Evolutionary conservation across 1,140 invertebrate genomes (phyloP).

Genomic region (Bacillus rossius): DNA sequence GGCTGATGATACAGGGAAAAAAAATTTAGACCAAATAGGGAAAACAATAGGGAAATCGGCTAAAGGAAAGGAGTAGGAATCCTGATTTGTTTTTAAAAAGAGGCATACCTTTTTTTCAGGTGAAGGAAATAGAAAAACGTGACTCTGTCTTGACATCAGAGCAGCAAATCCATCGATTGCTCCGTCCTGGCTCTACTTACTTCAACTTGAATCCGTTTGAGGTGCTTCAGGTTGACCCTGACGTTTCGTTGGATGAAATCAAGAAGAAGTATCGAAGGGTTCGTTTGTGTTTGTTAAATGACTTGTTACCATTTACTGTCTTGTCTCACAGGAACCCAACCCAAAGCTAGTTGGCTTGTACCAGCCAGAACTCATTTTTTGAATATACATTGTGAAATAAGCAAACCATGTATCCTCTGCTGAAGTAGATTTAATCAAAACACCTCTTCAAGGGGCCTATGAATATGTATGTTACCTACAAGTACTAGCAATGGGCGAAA

Average conservation of each 20-base stretch:
- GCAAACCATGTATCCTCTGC: no score
- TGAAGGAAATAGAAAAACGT: constrained; percentile 92
- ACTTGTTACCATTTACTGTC: constrained; percentile 12
- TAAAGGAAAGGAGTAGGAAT: background rate
- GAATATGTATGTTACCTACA: no score
- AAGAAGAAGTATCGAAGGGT: constrained; percentile 94
- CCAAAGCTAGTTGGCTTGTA: no score
- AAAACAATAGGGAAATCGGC: background rate
- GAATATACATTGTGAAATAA: no score
- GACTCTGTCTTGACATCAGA: constrained; percentile 88
- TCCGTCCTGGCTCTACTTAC: constrained; percentile 91
- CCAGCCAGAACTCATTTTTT: no score
- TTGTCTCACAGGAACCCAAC: constrained; percentile 13
- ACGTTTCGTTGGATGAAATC: constrained; percentile 81
- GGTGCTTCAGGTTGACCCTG: constrained; percentile 92
- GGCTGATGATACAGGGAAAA: no score
- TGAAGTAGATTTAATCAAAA: no score
- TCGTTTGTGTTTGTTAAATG: constrained; percentile 40
- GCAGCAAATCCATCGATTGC: constrained; percentile 90
- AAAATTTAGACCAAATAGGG: no score
- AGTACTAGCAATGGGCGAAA: no score
- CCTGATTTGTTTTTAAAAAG: background rate
- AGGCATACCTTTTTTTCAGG: constrained; percentile 48
- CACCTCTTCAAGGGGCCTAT: no score
- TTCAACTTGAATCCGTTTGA: constrained; percentile 96